Evolutionary conservation across 2,888 invertebrate species (phyloP), one percentile per base, ranked within the genome.

Genomic region (Colostygia pectinataria): DNA sequence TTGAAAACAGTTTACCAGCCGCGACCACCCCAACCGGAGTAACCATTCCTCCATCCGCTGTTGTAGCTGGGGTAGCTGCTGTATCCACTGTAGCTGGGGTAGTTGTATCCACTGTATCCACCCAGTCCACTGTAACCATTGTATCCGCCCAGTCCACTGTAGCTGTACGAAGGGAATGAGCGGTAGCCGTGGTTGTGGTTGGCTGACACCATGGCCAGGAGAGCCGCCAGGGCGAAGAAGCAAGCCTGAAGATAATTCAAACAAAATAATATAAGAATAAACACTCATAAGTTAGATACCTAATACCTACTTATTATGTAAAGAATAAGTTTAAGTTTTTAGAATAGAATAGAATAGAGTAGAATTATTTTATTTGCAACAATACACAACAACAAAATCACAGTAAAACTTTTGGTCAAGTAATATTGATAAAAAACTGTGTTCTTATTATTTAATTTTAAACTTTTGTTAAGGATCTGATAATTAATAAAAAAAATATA

Each of bases 161-260:
- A 27, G 4, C 20, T 6, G 20, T 20, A 20, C 4, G 20, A 4
- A 6, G 20, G 20, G 6, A 6, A 20, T 4, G 20, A n/a, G 24
- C 48, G 37, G 36, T 49, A 32, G 55, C 57, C 56, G 27, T 59
- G 47, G 53, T 69, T 48, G 63, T 67, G 65, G 36, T 81, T 80
- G 0, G 81, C 83, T 0, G 74, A 66, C n/a, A 68, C 70, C 20
- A 61, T 36, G 29, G 74, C 61, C 53, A 77, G 24, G 34, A 77
- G 9, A 15, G 68, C 61, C n/a, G 57, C 46, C 59, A 83, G 60
- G 9, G 69, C 49, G 13, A 64, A 6, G 18, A 63, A 18, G 28
- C 59, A 49, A 2, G 57, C 44, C 73, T 73, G 65, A 2, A n/a
- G 6, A 28, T n/a, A 8, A 28, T n/a, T 18, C 8, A 9, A 2